Conservation (phyloP, 2,113 vertebrate species). For the Jaculus jaculus region DNA sequence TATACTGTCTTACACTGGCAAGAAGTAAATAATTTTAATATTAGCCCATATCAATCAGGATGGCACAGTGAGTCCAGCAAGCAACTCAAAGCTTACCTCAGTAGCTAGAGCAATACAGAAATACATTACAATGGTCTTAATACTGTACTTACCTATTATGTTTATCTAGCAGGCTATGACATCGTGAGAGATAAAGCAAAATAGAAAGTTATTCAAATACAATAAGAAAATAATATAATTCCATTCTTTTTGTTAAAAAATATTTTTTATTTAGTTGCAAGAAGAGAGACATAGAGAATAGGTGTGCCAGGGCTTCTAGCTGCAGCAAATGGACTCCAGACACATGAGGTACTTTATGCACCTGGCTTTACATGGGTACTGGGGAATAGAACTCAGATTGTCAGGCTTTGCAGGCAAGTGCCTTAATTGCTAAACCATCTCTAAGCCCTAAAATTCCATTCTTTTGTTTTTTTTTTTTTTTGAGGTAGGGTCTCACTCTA, state of each 20-base stretch:
- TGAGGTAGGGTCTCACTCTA: too few species aligned
- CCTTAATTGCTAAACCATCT: too few species aligned
- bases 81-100: fast-evolving
- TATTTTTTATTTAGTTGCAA: too few species aligned
- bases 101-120: conserved; percentile 8
- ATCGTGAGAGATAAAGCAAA: background rate
- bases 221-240: background rate
- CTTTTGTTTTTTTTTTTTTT: too few species aligned
- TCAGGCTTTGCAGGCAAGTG: too few species aligned
- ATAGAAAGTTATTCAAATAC: conserved; percentile 18
- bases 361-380: too few species aligned
- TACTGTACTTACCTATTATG: background rate
- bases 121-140: background rate
- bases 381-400: too few species aligned
- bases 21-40: background rate
- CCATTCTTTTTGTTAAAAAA: background rate
- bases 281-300: too few species aligned
- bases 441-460: too few species aligned
- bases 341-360: too few species aligned
- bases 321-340: too few species aligned
- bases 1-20: background rate
- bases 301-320: too few species aligned
- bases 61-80: background rate
- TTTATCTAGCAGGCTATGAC: conserved; percentile 1
- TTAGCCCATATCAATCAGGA: background rate